Evolutionary conservation across 1,140 invertebrate species (phyloP), one percentile per base, ranked within the genome.

Genomic region (Eumaeus atala): DNA sequence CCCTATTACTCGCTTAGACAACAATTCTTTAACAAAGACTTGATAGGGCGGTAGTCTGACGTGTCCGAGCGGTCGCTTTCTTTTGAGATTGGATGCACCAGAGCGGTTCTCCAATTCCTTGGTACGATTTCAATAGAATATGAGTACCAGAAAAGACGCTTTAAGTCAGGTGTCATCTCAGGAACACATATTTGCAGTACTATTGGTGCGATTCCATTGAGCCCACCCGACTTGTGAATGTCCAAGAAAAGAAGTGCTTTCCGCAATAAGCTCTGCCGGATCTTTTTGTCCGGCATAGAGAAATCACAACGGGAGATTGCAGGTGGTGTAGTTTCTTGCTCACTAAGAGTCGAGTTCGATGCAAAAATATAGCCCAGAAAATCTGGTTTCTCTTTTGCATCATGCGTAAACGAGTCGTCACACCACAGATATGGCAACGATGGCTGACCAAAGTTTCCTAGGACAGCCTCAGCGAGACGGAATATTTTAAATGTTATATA

Each of bases 21-120:
- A n/a, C n/a, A n/a, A n/a, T n/a, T n/a, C n/a, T n/a, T n/a, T n/a
- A n/a, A n/a, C n/a, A n/a, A n/a, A n/a, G n/a, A n/a, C n/a, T n/a
- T n/a, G n/a, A 67, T 64, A 4, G 64, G 47, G 3, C 52, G 18
- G 12, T 66, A 62, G 35, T 62, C 54, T 4, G 42, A 9, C 3
- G 56, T 55, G 37, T 55, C 55, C 1, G 42, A 40, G 9, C 56
- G 51, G 14, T n/a, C 37, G 7, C 53, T 56, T n/a, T 52, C 51
- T 34, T 57, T 51, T 6, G 49, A 40, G 9, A 57, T 14, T 5
- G 49, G 40, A 36, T 51, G 56, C 17, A 56, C 35, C 37, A 44
- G 47, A 8, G 56, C 56, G 47, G 51, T 6, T 16, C 48, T 55
- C 54, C 54, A 38, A 10, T 2, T 10, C 37, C 36, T 37, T 4